Conservation (phyloP, 2,797 vertebrate genomes). For the Sebastolobus alascanus region DNA sequence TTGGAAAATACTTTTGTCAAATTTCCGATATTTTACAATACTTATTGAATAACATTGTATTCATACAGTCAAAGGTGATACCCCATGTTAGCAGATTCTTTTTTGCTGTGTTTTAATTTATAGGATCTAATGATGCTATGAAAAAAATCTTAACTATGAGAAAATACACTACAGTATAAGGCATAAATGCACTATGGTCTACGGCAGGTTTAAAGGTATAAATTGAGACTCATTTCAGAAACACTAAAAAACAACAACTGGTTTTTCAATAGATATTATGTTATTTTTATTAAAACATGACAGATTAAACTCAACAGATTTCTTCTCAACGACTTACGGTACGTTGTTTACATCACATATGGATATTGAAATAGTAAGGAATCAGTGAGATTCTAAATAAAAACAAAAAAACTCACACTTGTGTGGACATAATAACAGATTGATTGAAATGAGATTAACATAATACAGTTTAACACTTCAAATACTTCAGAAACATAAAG, state of each 20-base stretch:
- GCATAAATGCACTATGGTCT: not conserved
- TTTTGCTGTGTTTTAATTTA: no score
- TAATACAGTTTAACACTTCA: not conserved
- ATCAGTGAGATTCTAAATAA: not conserved
- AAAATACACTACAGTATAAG: not conserved
- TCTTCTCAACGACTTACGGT: not conserved
- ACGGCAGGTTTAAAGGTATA: not conserved
- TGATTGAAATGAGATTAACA: not conserved
- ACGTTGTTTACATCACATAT: not conserved
- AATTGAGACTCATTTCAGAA: no score
- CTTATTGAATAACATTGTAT: no score
- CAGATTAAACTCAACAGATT: not conserved
- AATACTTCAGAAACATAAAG: not conserved
- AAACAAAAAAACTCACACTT: not conserved
- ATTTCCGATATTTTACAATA: no score
- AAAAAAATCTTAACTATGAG: not conserved
- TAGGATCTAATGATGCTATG: no score
- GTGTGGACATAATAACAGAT: not conserved
- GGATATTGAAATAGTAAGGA: not conserved
- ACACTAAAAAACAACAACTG: not conserved
- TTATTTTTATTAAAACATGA: not conserved
- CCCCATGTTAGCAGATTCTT: no score
- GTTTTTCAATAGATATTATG: not conserved
- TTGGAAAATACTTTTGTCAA: no score
- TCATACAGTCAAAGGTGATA: no score